Percentiles rank a stretch among this genome's conserved stretches.
These are phyloP conservation scores for Melinaea marsaeus DNA, from an alignment of 2,888 invertebrate genomes.

Conservation along the genomic window DNA sequence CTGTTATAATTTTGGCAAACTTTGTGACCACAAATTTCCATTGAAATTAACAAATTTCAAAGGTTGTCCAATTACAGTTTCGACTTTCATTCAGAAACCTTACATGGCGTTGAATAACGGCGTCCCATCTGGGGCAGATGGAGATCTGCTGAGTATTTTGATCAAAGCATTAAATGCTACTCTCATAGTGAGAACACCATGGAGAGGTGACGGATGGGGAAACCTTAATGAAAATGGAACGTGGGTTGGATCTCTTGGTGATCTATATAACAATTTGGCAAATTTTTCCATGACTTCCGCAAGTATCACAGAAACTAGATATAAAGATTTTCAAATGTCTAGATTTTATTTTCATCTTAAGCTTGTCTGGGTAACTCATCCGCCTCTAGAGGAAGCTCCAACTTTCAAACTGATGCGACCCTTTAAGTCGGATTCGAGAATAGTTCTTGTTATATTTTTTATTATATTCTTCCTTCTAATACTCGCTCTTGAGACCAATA, in stretches of 20 bases:
- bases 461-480: constrained; percentile 44
- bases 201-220: constrained; percentile 56
- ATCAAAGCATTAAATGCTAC: constrained; percentile 51
- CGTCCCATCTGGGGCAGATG: constrained; percentile 53
- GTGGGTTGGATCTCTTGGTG: constrained; percentile 63
- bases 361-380: constrained; percentile 57
- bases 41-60: constrained; percentile 52
- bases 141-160: constrained; percentile 52
- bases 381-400: constrained; percentile 45
- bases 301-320: constrained; percentile 50
- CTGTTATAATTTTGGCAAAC: constrained; percentile 26
- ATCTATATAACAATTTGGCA: constrained; percentile 53
- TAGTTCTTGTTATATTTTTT: constrained; percentile 48
- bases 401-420: constrained; percentile 58
- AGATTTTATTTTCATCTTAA: constrained; percentile 40
- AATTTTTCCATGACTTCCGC: constrained; percentile 65
- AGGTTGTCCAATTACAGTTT: constrained; percentile 51
- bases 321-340: constrained; percentile 54
- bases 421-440: constrained; percentile 42
- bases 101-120: constrained; percentile 51
- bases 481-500: constrained; percentile 41
- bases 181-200: constrained; percentile 50
- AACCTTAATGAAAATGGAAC: constrained; percentile 45
- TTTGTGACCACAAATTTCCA: constrained; percentile 42
- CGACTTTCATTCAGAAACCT: constrained; percentile 56